A percentile compares a stretch with the other conserved stretches of the same genome.
Conservation (phyloP, 2,113 vertebrate species). For the Mugil cephalus region DNA sequence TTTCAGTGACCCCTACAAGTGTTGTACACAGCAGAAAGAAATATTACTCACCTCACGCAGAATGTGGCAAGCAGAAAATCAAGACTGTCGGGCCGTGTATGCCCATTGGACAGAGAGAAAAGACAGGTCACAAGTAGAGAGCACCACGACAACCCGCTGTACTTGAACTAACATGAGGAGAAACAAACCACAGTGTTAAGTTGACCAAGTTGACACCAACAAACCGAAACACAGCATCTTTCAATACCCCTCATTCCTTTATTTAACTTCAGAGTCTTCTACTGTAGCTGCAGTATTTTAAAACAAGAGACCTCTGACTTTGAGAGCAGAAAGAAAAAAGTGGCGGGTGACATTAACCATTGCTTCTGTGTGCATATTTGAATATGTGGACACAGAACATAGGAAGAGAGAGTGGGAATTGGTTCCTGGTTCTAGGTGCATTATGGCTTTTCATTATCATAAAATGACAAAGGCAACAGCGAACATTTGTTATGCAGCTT, state of each 20-base stretch:
- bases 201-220: slow-evolving; percentile 36
- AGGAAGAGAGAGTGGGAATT: slow-evolving; percentile 14
- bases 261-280: slow-evolving; percentile 26
- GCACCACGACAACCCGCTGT: slow-evolving; percentile 6
- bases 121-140: slow-evolving; percentile 29
- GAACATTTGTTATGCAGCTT: slow-evolving; percentile 13
- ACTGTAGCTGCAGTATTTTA: slow-evolving; percentile 31
- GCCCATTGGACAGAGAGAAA: slow-evolving; percentile 17
- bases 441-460: slow-evolving; percentile 21
- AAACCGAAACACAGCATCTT: slow-evolving; percentile 28
- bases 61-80: slow-evolving; percentile 22
- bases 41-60: slow-evolving; percentile 2
- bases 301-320: slow-evolving; percentile 35
- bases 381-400: background rate
- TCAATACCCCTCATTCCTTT: slow-evolving; percentile 26
- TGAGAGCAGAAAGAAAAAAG: slow-evolving; percentile 14
- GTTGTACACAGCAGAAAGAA: slow-evolving; percentile 37
- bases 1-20: slow-evolving; percentile 49
- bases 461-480: slow-evolving; percentile 2
- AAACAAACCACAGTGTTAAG: slow-evolving; percentile 44
- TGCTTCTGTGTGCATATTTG: background rate
- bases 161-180: slow-evolving; percentile 64
- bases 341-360: slow-evolving; percentile 11
- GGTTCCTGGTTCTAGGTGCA: background rate
- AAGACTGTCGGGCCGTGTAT: slow-evolving; percentile 5